These are phyloP conservation scores for Antechinus stuartii DNA, from an alignment of 2,113 vertebrate species.

Conservation along the genomic window DNA sequence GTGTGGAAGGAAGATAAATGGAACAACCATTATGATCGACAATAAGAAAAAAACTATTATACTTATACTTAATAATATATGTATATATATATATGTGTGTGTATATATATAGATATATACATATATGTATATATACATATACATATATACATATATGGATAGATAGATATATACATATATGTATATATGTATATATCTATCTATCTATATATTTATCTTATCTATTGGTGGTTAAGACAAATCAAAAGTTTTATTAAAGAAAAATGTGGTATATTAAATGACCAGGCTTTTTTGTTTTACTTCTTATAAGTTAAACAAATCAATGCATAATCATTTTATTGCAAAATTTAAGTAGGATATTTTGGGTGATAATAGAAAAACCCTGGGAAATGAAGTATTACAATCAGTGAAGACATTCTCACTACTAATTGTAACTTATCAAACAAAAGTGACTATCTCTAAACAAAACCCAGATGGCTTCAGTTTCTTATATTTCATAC, in stretches of 20 bases:
- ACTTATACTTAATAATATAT: not conserved
- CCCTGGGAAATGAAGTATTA: not conserved
- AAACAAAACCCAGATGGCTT: not conserved
- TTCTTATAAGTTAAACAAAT: slow-evolving; percentile 22
- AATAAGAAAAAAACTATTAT: slow-evolving; percentile 28
- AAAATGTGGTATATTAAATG: slow-evolving; percentile 51
- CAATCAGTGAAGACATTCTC: not conserved
- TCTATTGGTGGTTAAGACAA: not conserved
- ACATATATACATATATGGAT: no score
- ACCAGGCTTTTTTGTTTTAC: slow-evolving; percentile 38
- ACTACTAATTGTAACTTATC: not conserved
- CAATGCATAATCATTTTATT: slow-evolving; percentile 54
- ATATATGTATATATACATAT: no score
- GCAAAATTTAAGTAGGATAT: slow-evolving; percentile 49
- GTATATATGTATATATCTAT: no score
- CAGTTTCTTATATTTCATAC: not conserved
- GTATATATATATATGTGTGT: no score
- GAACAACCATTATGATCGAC: slow-evolving; percentile 42
- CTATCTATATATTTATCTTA: not conserved
- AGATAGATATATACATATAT: no score
- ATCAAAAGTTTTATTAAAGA: slow-evolving; percentile 41
- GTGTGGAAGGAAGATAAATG: slow-evolving; percentile 54
- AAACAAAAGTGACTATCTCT: not conserved
- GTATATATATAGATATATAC: no score
- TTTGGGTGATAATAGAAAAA: slow-evolving; percentile 23